Evolutionary conservation across 2,797 vertebrate genomes (phyloP), one percentile per base, ranked within the genome.

Genomic region (Hydrocynus forskahlii): DNA sequence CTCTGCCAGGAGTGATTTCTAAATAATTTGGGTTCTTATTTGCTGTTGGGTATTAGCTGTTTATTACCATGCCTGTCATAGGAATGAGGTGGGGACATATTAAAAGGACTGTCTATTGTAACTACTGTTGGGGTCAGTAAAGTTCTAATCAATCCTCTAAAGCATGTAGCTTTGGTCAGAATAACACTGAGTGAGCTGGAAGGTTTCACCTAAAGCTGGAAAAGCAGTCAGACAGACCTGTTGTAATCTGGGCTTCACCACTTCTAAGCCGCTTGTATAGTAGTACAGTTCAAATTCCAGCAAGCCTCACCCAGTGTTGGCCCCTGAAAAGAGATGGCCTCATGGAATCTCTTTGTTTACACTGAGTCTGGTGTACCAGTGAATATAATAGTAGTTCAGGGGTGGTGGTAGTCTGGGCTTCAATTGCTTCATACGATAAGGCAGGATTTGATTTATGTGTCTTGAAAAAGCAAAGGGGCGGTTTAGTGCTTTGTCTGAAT

Each of bases 221-320:
- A 50, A 60, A 69, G 70, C 48, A 54, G 7, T n/a, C 16, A 19
- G 21, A 35, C 48, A 57, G 16, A 9, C 29, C 60, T 66, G 43
- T 6, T 52, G 6, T 35, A 69, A 63, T 40, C 59, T 10, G 4
- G 40, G 50, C 25, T n/a, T 43, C 38, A 7, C n/a, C 40, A 19
- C 43, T 21, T 74, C 16, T 19, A 13, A 68, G 21, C 59, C 19
- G 14, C 16, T 23, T 63, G 40, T 71, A 13, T 19, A 40, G 17
- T 50, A 21, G 4, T 75, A 35, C 29, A 64, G 52, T 38, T 35
- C 14, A 70, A 76, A 70, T 63, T 54, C 69, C 48, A 55, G 40
- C 25, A 4, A 19, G 71, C 54, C 71, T 57, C 35, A 14, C 50
- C 23, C 14, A 29, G 7, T 2, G 5, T 13, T 7, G 23, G 21